Evolutionary conservation across 2,113 vertebrate genomes (phyloP).

Genomic region (Oxyruncus cristatus): DNA sequence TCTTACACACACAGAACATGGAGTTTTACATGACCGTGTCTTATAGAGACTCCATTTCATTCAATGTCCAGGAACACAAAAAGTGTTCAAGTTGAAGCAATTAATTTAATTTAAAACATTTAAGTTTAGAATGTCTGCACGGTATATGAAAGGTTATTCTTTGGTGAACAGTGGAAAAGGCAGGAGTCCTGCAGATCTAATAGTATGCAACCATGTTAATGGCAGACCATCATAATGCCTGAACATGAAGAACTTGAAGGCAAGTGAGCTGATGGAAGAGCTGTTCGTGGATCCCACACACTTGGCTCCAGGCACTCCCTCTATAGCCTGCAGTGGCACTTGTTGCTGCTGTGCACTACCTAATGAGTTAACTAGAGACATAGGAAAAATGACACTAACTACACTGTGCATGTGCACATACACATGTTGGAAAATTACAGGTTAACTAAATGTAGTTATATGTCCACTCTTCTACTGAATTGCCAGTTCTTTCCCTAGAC

Average conservation of each 20-base stretch:
- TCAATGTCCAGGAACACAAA: neutral
- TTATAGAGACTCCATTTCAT: neutral
- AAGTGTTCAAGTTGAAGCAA: neutral
- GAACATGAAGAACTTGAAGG: neutral
- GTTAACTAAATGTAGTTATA: neutral
- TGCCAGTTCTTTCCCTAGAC: neutral
- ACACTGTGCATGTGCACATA: neutral
- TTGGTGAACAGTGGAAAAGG: neutral
- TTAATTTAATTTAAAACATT: neutral
- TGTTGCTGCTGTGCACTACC: neutral
- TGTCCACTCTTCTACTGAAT: neutral
- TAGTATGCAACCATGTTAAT: rapidly evolving
- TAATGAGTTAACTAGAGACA: neutral
- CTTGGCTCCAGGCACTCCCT: neutral
- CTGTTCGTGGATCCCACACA: neutral
- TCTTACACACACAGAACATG: neutral
- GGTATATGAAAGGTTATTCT: neutral
- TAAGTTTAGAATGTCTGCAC: neutral
- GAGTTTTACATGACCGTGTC: neutral
- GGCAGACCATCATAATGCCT: neutral
- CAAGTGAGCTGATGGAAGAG: neutral
- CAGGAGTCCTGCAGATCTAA: neutral
- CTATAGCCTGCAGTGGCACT: neutral
- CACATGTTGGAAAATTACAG: neutral
- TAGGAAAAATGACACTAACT: neutral